phyloP scores from a whole-genome alignment of 2,888 invertebrate genomes.

The Calliphora vomitoria region DNA sequence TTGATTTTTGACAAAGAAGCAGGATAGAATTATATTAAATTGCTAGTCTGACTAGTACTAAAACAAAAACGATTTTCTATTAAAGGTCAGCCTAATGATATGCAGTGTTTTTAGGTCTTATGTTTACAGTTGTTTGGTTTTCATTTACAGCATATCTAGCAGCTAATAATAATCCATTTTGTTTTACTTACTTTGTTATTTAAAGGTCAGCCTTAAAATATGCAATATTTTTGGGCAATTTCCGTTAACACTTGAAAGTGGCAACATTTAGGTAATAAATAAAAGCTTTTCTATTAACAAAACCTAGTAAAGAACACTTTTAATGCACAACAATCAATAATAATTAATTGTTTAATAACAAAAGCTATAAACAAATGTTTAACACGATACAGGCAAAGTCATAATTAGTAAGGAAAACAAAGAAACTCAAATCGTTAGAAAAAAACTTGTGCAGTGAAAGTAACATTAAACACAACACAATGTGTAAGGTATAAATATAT shows the following conservation, averaged over 20 bases:
- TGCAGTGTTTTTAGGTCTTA: not conserved
- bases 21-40: too few relatives aligned
- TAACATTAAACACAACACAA: constrained; percentile 8
- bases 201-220: not conserved
- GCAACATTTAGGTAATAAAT: not conserved
- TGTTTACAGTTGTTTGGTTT: too few relatives aligned
- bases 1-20: too few relatives aligned
- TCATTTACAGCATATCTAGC: too few relatives aligned
- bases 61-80: too few relatives aligned
- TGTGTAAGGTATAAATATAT: not conserved
- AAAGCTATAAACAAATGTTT: constrained; percentile 12
- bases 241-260: not conserved
- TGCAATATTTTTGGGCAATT: not conserved
- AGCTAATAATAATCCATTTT: not conserved
- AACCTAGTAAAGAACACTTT: not conserved
- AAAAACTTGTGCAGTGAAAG: not conserved
- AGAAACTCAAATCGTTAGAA: not conserved
- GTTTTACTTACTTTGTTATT: not conserved
- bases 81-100: not conserved
- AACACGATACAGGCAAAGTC: not conserved
- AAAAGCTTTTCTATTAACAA: not conserved
- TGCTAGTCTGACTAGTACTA: too few relatives aligned
- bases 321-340: constrained; percentile 25
- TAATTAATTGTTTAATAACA: constrained; percentile 51
- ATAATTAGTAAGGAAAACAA: constrained; percentile 36